Evolutionary conservation across 1,140 invertebrate species (phyloP).

Genomic region (Pogonomyrmex barbatus): DNA sequence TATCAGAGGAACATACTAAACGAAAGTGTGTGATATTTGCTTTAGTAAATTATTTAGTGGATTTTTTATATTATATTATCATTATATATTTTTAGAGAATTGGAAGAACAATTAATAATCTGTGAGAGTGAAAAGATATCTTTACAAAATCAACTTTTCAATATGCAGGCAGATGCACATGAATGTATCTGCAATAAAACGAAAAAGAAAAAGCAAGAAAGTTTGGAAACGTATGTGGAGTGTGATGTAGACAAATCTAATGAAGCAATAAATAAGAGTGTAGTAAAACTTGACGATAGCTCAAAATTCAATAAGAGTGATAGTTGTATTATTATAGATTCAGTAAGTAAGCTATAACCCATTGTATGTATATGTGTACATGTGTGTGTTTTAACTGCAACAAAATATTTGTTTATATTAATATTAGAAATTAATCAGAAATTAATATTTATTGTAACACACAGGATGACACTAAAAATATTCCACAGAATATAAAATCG

Average conservation of each 20-base stretch:
- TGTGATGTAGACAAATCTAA: background rate
- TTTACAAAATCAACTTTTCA: conserved; percentile 62
- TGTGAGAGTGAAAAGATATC: conserved; percentile 71
- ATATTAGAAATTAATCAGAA: background rate
- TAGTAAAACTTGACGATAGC: background rate
- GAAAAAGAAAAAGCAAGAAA: background rate
- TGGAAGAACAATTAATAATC: conserved; percentile 74
- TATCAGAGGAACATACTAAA: conserved; percentile 62
- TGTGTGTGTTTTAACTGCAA: background rate
- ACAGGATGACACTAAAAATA: conserved; percentile 62
- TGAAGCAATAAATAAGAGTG: background rate
- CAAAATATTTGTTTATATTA: background rate
- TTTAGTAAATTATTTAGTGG: background rate
- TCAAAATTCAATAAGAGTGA: background rate
- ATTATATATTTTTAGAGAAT: conserved; percentile 65
- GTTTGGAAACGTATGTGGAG: background rate
- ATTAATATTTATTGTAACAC: conserved; percentile 31
- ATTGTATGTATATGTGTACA: background rate
- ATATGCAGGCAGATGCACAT: background rate
- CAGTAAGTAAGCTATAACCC: conserved; percentile 28
- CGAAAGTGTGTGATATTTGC: conserved; percentile 69
- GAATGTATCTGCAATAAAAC: background rate
- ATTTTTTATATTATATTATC: background rate
- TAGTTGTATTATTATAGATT: background rate
- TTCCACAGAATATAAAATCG: conserved; percentile 71